Conservation (phyloP, 2,888 invertebrate genomes). For the Rotaria macrura region DNA sequence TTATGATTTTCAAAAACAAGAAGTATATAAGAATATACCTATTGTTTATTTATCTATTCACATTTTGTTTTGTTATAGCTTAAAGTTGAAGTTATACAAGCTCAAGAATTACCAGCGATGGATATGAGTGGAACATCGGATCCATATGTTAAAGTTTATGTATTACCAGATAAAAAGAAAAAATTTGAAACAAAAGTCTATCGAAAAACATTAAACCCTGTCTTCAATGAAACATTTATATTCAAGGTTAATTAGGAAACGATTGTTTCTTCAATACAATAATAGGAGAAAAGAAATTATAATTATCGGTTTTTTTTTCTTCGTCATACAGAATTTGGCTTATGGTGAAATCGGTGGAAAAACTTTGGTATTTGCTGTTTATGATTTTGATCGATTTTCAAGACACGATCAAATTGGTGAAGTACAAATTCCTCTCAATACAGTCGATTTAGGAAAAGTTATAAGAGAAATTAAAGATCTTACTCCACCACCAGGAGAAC, state of each 20-base stretch:
- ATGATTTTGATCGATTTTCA: conserved; percentile 98
- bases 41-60: too few relatives aligned
- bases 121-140: conserved; percentile 99
- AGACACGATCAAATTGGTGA: conserved; percentile 99
- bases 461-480: conserved; percentile 98
- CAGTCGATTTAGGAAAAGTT: conserved; percentile 92
- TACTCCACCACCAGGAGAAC: conserved; percentile 89
- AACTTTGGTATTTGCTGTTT: conserved; percentile 94
- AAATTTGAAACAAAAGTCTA: conserved; percentile 99
- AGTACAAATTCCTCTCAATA: conserved; percentile 91
- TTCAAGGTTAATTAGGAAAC: conserved; percentile 68
- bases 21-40: conserved; percentile 49
- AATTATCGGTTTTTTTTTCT: neutral
- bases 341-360: conserved; percentile 98
- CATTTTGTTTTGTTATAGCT: conserved; percentile 52
- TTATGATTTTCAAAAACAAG: conserved; percentile 97
- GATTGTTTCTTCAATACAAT: neutral
- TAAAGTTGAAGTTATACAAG: conserved; percentile 91
- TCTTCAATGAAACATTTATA: conserved; percentile 94
- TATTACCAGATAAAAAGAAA: conserved; percentile 97
- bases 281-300: too few relatives aligned
- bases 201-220: conserved; percentile 89
- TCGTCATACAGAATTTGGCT: conserved; percentile 61
- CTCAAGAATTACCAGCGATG: conserved; percentile 89
- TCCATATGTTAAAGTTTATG: conserved; percentile 89